Conservation (phyloP, 2,797 vertebrate species). For the Podarcis siculus region DNA sequence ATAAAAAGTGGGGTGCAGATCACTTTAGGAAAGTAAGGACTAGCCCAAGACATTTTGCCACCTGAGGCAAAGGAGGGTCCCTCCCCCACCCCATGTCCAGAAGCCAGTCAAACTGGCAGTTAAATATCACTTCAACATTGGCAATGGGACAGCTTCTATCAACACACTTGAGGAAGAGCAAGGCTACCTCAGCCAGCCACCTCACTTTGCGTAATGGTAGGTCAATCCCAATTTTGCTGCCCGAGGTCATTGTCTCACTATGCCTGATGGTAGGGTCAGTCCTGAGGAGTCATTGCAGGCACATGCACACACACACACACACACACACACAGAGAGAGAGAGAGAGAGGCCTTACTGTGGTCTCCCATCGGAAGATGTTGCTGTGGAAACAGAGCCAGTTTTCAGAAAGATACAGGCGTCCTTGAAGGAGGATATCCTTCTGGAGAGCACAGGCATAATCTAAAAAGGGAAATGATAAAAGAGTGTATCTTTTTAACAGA, state of each 20-base stretch:
- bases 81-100: too few relatives aligned
- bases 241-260: too few relatives aligned
- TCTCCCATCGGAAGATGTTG: constrained; percentile 93
- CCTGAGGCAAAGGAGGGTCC: too few relatives aligned
- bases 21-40: neutral
- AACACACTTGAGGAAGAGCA: too few relatives aligned
- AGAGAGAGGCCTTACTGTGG: constrained; percentile 86
- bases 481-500: constrained; percentile 40
- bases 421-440: constrained; percentile 93
- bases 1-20: neutral
- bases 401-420: constrained; percentile 91
- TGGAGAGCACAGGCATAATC: constrained; percentile 95
- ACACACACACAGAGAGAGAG: constrained; percentile 19
- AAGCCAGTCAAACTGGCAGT: too few relatives aligned
- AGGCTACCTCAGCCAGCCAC: too few relatives aligned
- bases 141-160: too few relatives aligned
- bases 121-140: too few relatives aligned
- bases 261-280: neutral
- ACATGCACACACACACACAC: neutral
- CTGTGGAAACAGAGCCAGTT: constrained; percentile 96
- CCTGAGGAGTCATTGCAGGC: neutral
- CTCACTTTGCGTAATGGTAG: too few relatives aligned
- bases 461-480: constrained; percentile 65
- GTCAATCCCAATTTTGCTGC: too few relatives aligned
- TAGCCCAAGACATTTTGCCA: too few relatives aligned